These are phyloP conservation scores for Acipenser oxyrinchus DNA, from an alignment of 2,797 vertebrate species.

Conservation along the genomic window DNA sequence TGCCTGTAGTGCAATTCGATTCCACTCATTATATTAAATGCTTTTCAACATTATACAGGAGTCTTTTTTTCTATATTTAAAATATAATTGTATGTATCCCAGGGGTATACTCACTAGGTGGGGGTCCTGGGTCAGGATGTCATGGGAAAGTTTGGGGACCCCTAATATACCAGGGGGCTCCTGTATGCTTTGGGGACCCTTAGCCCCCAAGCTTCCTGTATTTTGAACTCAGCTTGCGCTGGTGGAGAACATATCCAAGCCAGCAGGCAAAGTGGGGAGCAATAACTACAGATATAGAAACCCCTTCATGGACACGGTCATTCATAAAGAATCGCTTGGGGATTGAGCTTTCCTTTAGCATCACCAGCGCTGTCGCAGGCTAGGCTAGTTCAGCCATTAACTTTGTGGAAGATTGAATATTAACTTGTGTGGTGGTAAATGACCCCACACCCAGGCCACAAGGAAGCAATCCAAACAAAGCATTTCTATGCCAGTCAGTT, in stretches of 20 bases:
- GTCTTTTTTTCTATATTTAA: too few species aligned
- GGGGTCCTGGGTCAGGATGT: too few species aligned
- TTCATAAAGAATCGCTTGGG: neutral
- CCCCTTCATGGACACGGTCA: neutral
- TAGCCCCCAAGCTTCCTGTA: neutral
- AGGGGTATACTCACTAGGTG: too few species aligned
- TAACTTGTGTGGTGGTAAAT: neutral
- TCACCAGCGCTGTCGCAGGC: neutral
- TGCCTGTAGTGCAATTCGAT: too few species aligned
- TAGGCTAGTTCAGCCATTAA: conserved; percentile 5
- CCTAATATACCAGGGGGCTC: too few species aligned
- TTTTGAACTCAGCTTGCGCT: neutral
- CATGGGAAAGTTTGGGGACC: too few species aligned
- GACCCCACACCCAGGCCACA: neutral
- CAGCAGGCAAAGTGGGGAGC: neutral
- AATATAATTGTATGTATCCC: too few species aligned
- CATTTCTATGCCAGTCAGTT: neutral
- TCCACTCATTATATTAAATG: too few species aligned
- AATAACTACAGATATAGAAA: neutral
- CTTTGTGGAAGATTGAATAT: conserved; percentile 14
- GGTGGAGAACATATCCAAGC: neutral
- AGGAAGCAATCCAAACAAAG: neutral
- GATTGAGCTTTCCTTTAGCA: neutral
- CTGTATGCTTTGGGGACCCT: neutral
- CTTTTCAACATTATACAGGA: too few species aligned